Base-by-base conservation (phyloP, 2,797 vertebrate genomes). In the Benthosema pterotum region DNA sequence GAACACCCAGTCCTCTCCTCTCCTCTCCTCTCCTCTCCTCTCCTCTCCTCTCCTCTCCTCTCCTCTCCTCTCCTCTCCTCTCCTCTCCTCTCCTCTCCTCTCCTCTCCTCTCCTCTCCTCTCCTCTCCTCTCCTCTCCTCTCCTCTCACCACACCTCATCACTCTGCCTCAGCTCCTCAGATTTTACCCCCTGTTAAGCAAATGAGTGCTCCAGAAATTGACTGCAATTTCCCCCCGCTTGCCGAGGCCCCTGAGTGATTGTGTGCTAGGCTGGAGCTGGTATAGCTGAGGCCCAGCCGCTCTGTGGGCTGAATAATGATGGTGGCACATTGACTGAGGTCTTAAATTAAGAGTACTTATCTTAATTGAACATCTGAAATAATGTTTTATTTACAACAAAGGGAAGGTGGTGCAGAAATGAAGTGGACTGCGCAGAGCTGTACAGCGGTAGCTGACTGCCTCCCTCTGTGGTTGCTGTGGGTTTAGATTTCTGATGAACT, bases 321-420 rank as follows among this genome's bases (percentile, higher is more conserved):
- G 91, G 85, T 79, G 80, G 74, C 83, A 60, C 84, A 89, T 72
- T 86, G 88, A 91, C 83, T 86, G 86, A 89, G 86, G 82, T 89
- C 92, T 92, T 92, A 94, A 94, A 93, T 94, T 91, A 94, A 92
- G 79, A 64, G 75, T 92, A 92, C 89, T 95, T 94, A 93, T 89
- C 93, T 94, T 94, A 94, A 94, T 87, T 93, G 86, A 94, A 93
- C 83, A 89, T 87, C 82, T 87, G 85, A 93, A 93, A 91, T 94
- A 91, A 93, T 91, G 86, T 91, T 93, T 91, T 93, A 92, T 94
- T 94, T 91, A 89, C 91, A 89, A 92, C 85, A 93, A 89, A 90
- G 83, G 77, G 88, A 92, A 90, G 81, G 84, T 89, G 78, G 87
- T 69, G 84, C 83, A 87, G 84, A 87, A 91, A 93, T 87, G 78